These are phyloP conservation scores for Myiotriccus ornatus DNA, from an alignment of 2,797 vertebrate genomes.

Conservation along the genomic window DNA sequence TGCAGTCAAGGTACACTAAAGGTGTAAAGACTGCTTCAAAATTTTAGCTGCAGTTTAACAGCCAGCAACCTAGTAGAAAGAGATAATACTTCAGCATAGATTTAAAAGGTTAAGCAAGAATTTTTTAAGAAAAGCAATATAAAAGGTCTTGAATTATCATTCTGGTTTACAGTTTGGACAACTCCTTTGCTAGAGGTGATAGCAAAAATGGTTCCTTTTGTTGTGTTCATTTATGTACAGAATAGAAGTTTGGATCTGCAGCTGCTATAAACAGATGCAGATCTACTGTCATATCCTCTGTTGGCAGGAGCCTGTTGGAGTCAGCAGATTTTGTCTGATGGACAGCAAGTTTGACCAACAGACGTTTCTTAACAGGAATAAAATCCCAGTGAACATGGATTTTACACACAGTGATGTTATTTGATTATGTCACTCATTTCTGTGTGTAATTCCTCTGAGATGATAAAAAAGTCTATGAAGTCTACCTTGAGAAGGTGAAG, in stretches of 20 bases:
- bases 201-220: background rate
- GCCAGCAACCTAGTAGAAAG: background rate
- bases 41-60: background rate
- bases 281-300: background rate
- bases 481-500: background rate
- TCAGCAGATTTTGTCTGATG: background rate
- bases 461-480: background rate
- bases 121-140: background rate
- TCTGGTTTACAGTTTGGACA: conserved; percentile 59
- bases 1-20: background rate
- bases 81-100: background rate
- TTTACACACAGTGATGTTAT: background rate
- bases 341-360: background rate
- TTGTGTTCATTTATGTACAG: background rate
- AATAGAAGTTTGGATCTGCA: background rate
- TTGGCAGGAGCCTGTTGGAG: background rate
- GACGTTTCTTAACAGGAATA: background rate
- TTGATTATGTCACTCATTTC: background rate
- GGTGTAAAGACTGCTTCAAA: background rate
- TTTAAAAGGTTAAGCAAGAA: background rate
- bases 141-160: background rate
- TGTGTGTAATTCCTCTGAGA: background rate
- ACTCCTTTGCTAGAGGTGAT: conserved; percentile 59
- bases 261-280: background rate
- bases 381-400: background rate